Evolutionary conservation across 2,888 invertebrate species (phyloP), one percentile per base, ranked within the genome.

Genomic region (Hyposoter didymator): DNA sequence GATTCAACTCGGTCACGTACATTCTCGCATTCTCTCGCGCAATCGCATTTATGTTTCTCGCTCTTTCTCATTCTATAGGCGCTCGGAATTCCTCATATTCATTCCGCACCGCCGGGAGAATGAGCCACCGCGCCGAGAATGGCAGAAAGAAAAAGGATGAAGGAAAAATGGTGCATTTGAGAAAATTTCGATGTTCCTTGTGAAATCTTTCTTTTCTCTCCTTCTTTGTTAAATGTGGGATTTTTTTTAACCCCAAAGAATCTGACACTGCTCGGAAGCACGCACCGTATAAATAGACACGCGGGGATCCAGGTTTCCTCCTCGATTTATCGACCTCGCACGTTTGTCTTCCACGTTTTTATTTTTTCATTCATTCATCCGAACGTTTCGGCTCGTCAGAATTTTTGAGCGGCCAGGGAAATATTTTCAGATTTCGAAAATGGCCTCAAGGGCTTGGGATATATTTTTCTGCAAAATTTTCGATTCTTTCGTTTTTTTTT

Each of bases 1-100:
- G 85, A 82, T 85, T 82, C 85, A 85, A 82, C 85, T 85, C 85
- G 79, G 85, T 85, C 85, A 85, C 85, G 85, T 82, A 80, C 79
- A 22, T 59, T 52, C 75, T 49, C 67, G 81, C 81, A 81, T 81
- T 84, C 84, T 67, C 76, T 49, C 45, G 74, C 45, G 74, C 79
- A 47, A 82, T 85, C 66, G 2, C 2, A 47, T 64, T 43, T 39
- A 12, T 66, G 28, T 7, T 39, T 59, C 59, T 59, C 69, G 2
- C 59, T 62, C 66, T 55, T 35, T 39, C 70, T 75, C 62, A 22
- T 64, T 76, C 72, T 66, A 73, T n/a, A n/a, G n/a, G n/a, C 49
- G 59, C 67, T 59, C 64, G 32, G 69, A 82, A 85, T 85, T 85
- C 85, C 79, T 76, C 85, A 67, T 76, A 82, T 72, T 82, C 85